Base-by-base conservation (phyloP, 2,888 invertebrate species). In the Coremacera marginata region DNA sequence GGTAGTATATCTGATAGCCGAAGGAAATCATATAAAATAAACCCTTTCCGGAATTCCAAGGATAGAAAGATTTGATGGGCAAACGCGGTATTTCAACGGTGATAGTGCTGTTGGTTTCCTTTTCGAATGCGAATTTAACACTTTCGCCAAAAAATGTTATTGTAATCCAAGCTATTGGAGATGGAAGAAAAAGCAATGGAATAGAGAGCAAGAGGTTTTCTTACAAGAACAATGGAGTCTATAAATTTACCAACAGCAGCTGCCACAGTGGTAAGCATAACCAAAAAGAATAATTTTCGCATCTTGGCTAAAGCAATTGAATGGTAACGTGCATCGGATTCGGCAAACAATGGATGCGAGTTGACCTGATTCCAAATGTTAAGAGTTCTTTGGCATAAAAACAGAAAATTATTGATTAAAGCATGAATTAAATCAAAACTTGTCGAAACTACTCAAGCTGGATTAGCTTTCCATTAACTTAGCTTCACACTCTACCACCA, bases 301-400 rank as follows among this genome's bases (percentile, higher is more conserved):
- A 94, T 95, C 89, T 95, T 94, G 75, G 93, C 92, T 71, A 95
- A 88, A 0, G 95, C 91, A 52, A 94, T 91, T 57, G 94, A 93
- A 85, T 95, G 94, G 87, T 94, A 95, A 25, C 94, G 91, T 0
- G 94, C 93, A 85, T 95, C 94, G 0, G 95, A 95, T 87, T 96
- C 96, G 67, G 94, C 93, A 87, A 96, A 96, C 57, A 96, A 88
- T 0, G 96, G 95, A 89, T 96, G 95, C 74, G 94, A 93, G 88
- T 95, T 95, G 0, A 94, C 92, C 89, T 95, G 94, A 87, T 96
- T 96, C 96, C 96, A 96, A 79, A 95, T 93, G 44, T 93, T 94
- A 57, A 95, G 88, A 0, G 95, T 95, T 84, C 95, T 93, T 65
- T 44, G 44, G 16, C 14, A 5, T 19, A 44, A 75, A 25, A 65